Evolutionary conservation across 2,797 vertebrate species (phyloP).

Genomic region (Tangara arthus): DNA sequence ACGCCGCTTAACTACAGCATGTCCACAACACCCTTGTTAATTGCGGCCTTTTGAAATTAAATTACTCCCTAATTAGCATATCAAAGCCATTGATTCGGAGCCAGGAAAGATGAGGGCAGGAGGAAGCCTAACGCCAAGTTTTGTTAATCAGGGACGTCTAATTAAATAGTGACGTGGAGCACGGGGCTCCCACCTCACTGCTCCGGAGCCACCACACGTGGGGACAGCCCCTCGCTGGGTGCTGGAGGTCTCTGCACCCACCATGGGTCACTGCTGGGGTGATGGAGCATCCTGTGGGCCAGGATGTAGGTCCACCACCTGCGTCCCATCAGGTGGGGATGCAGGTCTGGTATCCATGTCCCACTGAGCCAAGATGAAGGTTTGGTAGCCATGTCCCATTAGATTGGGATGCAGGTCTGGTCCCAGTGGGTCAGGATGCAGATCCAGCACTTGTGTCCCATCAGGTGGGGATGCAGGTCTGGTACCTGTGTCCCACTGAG

Average conservation of each 20-base stretch:
- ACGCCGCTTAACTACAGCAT: constrained; percentile 99
- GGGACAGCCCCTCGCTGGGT: not conserved
- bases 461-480: no score
- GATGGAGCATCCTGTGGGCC: not conserved
- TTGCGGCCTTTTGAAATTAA: constrained; percentile 99
- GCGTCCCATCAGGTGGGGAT: not conserved
- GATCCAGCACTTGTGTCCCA: no score
- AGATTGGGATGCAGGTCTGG: rapidly evolving
- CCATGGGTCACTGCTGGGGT: rapidly evolving
- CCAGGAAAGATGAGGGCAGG: constrained; percentile 87
- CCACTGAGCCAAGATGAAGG: rapidly evolving
- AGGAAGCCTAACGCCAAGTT: constrained; percentile 98
- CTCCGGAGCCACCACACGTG: not conserved
- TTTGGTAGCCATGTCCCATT: rapidly evolving
- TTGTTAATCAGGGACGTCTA: constrained; percentile 97
- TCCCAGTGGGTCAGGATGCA: no score
- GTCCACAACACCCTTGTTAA: constrained; percentile 99
- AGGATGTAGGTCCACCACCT: rapidly evolving
- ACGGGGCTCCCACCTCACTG: constrained; percentile 47
- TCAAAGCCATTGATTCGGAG: constrained; percentile 99
- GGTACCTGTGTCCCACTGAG: no score
- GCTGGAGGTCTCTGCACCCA: not conserved
- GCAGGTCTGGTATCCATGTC: rapidly evolving
- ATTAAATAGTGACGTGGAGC: constrained; percentile 91
- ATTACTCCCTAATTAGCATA: constrained; percentile 99